Conservation (phyloP, 2,888 invertebrate genomes). For the Theretra japonica region DNA sequence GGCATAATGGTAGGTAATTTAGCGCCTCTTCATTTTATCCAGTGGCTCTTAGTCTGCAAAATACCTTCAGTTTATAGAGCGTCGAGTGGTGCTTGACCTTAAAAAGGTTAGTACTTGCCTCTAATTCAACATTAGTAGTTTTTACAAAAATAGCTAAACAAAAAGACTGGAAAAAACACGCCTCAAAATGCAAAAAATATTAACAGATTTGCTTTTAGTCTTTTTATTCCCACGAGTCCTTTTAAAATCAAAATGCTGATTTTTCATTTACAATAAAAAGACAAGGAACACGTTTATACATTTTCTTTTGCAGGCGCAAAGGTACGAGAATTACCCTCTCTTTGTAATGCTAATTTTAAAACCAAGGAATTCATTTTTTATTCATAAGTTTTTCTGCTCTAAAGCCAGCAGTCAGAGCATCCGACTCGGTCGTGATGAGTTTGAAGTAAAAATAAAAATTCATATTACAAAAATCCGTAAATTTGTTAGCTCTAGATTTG, state of each 20-base stretch:
- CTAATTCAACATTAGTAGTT: not conserved
- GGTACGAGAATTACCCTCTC: conserved; percentile 82
- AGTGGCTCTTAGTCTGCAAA: not conserved
- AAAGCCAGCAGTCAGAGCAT: conserved; percentile 79
- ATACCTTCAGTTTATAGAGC: not conserved
- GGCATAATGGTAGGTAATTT: conserved; percentile 12
- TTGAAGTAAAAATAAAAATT: conserved; percentile 64
- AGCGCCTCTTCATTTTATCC: not conserved
- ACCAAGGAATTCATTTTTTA: conserved; percentile 84
- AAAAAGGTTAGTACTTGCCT: not conserved
- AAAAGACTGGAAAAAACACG: not conserved
- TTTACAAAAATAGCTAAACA: not conserved
- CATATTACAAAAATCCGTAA: conserved; percentile 48
- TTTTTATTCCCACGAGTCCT: conserved; percentile 26
- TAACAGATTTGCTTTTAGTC: conserved; percentile 9
- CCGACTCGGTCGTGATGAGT: conserved; percentile 76
- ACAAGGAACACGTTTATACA: conserved; percentile 73
- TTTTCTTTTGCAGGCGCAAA: conserved; percentile 76
- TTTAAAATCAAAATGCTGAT: conserved; percentile 64
- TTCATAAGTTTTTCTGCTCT: conserved; percentile 84
- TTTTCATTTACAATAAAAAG: conserved; percentile 75
- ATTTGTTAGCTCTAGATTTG: conserved; percentile 19
- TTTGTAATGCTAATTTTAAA: conserved; percentile 84
- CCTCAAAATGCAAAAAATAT: not conserved
- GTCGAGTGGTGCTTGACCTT: conserved; percentile 4